These are phyloP conservation scores for Tuta absoluta DNA, from an alignment of 2,888 invertebrate genomes.

Conservation along the genomic window DNA sequence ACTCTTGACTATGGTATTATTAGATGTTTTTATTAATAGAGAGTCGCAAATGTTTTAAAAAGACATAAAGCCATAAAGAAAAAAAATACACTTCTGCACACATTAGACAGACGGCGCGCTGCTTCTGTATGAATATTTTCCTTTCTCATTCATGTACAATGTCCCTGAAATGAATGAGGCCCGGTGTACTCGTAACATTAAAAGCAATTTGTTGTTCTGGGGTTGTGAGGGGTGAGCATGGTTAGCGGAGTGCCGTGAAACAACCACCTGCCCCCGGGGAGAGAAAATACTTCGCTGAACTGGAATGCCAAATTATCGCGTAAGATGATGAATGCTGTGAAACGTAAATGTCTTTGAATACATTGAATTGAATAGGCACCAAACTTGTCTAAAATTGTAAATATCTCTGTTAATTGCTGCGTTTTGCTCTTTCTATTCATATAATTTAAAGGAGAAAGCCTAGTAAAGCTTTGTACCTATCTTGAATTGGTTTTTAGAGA, in stretches of 20 bases:
- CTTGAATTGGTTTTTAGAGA: background rate
- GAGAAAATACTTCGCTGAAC: slow-evolving; percentile 2
- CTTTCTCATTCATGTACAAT: background rate
- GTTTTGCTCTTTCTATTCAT: background rate
- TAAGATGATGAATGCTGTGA: background rate
- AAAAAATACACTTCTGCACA: background rate
- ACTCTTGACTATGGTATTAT: too few species aligned
- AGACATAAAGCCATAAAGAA: background rate
- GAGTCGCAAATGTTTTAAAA: too few species aligned
- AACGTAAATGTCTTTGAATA: background rate
- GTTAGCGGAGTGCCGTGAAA: background rate
- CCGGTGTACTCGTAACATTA: slow-evolving; percentile 16
- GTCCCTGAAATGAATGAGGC: slow-evolving; percentile 6
- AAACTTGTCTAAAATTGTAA: too few species aligned
- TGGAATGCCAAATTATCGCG: slow-evolving; percentile 14
- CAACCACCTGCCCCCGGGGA: background rate
- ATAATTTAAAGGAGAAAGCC: too few species aligned
- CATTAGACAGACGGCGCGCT: too few species aligned
- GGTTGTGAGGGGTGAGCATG: background rate
- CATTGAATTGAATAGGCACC: too few species aligned
- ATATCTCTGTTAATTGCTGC: background rate
- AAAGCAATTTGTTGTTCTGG: slow-evolving; percentile 24
- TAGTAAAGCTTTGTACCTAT: too few species aligned
- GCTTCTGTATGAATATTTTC: background rate
- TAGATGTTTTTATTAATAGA: background rate